Evolutionary conservation across 2,113 vertebrate genomes (phyloP).

Genomic region (Pontoporia blainvillei): DNA sequence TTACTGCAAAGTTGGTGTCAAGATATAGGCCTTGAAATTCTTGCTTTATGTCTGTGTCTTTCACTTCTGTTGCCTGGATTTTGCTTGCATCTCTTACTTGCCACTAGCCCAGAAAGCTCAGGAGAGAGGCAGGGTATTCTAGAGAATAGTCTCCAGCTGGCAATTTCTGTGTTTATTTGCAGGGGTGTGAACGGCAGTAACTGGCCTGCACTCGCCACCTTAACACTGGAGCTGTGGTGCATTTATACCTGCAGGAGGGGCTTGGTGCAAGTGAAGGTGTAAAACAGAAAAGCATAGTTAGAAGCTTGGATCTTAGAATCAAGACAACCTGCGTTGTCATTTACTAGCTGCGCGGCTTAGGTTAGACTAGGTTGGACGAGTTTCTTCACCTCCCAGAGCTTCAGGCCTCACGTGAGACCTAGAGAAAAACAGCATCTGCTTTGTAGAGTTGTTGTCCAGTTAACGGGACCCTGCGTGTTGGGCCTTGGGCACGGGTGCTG

Average conservation of each 20-base stretch:
- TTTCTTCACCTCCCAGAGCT: neutral
- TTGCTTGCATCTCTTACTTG: neutral
- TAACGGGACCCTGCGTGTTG: fast-evolving
- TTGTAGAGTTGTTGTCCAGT: neutral
- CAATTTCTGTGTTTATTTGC: neutral
- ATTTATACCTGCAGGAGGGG: neutral
- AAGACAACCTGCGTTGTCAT: neutral
- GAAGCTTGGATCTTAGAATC: neutral
- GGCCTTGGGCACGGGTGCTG: neutral
- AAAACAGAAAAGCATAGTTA: neutral
- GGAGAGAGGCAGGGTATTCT: neutral
- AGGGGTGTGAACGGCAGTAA: neutral
- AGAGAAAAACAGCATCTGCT: neutral
- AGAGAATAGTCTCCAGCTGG: neutral
- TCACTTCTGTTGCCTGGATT: neutral
- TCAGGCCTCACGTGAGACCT: neutral
- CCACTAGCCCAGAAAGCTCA: neutral
- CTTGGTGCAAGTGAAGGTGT: neutral
- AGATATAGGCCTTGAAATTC: neutral
- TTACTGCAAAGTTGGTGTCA: neutral
- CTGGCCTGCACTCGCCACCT: neutral
- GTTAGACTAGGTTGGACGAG: neutral
- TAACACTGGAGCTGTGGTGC: neutral
- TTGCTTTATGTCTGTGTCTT: neutral
- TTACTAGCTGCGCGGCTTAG: neutral